phyloP scores from a whole-genome alignment of 2,797 vertebrate genomes.

The Antrozous pallidus region DNA sequence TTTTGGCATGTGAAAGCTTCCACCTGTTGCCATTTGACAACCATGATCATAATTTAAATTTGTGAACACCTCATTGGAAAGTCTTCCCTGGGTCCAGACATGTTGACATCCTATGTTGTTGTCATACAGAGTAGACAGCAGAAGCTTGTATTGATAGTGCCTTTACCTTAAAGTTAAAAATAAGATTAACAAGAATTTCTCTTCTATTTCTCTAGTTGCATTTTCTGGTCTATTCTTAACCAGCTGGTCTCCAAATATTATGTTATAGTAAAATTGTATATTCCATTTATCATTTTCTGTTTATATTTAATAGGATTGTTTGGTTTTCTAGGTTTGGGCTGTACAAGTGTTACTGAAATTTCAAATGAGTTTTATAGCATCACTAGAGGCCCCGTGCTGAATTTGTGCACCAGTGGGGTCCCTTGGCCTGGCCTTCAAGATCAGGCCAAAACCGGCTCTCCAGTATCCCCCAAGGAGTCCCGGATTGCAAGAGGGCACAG shows the following conservation, averaged over 20 bases:
- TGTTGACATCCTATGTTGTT: conserved; percentile 72
- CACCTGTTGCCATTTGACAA: conserved; percentile 77
- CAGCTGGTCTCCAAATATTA: background rate
- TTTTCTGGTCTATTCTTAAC: conserved; percentile 38
- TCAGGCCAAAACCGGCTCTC: too few relatives aligned
- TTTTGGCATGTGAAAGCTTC: conserved; percentile 73
- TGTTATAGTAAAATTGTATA: background rate
- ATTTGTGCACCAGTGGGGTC: too few relatives aligned
- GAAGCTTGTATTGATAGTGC: conserved; percentile 65
- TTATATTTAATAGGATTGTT: conserved; percentile 42
- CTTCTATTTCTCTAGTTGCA: background rate
- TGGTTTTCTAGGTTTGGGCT: conserved; percentile 31
- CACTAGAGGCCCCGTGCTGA: background rate
- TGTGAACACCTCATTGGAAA: conserved; percentile 71
- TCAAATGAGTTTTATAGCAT: conserved; percentile 24
- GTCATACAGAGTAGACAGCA: conserved; percentile 61
- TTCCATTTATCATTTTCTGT: conserved; percentile 51
- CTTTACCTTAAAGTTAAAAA: conserved; percentile 55
- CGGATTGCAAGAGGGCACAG: too few relatives aligned
- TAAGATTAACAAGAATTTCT: conserved; percentile 21
- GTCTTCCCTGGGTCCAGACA: conserved; percentile 54
- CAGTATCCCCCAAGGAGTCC: too few relatives aligned
- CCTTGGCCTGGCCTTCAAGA: too few relatives aligned
- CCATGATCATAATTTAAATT: conserved; percentile 68
- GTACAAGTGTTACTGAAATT: background rate